Conservation (phyloP, 2,797 vertebrate species). For the Lacerta bilineata region DNA sequence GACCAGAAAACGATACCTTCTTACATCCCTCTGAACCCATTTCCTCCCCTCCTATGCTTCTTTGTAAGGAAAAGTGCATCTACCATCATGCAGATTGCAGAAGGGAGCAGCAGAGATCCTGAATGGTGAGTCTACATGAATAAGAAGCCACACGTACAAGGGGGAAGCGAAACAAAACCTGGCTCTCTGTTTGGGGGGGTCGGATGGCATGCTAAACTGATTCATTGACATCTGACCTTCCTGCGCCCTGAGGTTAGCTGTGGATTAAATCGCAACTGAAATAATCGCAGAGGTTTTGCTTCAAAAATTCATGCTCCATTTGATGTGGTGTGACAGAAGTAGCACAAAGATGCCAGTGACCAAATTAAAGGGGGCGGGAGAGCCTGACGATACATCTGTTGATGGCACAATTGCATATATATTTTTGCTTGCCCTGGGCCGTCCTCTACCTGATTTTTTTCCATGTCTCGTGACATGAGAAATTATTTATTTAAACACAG, state of each 20-base stretch:
- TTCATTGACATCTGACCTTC: slow-evolving; percentile 86
- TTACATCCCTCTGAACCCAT: not conserved
- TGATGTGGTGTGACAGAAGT: slow-evolving; percentile 87
- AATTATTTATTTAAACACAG: not conserved
- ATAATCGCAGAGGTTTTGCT: slow-evolving; percentile 84
- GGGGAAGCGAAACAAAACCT: slow-evolving; percentile 45
- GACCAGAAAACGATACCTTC: too few relatives aligned
- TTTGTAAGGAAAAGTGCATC: not conserved
- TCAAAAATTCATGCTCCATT: slow-evolving; percentile 84
- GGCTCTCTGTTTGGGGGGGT: slow-evolving; percentile 63
- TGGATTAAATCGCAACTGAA: slow-evolving; percentile 86
- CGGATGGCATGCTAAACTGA: slow-evolving; percentile 80
- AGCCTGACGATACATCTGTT: slow-evolving; percentile 82
- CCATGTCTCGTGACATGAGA: slow-evolving; percentile 49
- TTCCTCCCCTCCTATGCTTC: not conserved
- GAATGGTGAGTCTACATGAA: slow-evolving; percentile 8
- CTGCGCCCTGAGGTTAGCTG: slow-evolving; percentile 81
- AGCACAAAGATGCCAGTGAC: slow-evolving; percentile 83
- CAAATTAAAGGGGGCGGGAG: slow-evolving; percentile 82
- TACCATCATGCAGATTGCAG: slow-evolving; percentile 26
- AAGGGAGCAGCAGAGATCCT: slow-evolving; percentile 3
- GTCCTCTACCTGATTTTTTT: slow-evolving; percentile 64
- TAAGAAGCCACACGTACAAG: not conserved
- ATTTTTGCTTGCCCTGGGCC: slow-evolving; percentile 71
- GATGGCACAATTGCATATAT: slow-evolving; percentile 65